phyloP scores from a whole-genome alignment of 2,888 invertebrate genomes.

The Eumacrocentrus americanus region DNA sequence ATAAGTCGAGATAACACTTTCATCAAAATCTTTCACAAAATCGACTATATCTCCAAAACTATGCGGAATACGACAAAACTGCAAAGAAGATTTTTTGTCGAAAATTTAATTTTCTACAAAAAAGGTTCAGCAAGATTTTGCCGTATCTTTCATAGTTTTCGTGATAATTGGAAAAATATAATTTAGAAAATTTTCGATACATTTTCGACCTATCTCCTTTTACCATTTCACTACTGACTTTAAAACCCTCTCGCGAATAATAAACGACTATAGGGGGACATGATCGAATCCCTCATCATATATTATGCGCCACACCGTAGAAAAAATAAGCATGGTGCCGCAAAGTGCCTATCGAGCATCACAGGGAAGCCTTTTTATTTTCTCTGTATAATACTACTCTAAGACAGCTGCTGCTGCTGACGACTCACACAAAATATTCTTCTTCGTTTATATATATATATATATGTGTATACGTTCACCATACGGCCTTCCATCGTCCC shows the following conservation, averaged over 20 bases:
- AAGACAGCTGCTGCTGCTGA: constrained; percentile 4
- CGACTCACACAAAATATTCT: constrained; percentile 8
- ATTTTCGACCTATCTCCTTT: neutral
- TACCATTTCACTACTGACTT: neutral
- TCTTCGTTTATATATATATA: constrained; percentile 5
- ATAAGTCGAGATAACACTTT: neutral
- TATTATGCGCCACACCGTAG: neutral
- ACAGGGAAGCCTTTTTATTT: neutral
- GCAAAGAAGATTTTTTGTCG: neutral
- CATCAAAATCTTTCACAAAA: no score
- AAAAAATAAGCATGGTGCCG: neutral
- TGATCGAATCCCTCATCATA: neutral
- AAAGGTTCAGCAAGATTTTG: neutral
- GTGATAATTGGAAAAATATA: neutral
- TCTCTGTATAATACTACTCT: neutral
- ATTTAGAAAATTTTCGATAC: no score
- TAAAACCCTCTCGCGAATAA: neutral
- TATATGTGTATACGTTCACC: no score
- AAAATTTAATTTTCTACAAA: neutral
- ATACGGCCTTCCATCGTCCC: constrained; percentile 29
- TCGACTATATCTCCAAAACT: neutral
- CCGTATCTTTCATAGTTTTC: neutral
- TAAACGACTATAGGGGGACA: neutral
- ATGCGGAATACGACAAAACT: neutral
- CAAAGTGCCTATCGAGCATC: constrained; percentile 3